phyloP scores from a whole-genome alignment of 2,888 invertebrate species.

The Dendrolimus houi region DNA sequence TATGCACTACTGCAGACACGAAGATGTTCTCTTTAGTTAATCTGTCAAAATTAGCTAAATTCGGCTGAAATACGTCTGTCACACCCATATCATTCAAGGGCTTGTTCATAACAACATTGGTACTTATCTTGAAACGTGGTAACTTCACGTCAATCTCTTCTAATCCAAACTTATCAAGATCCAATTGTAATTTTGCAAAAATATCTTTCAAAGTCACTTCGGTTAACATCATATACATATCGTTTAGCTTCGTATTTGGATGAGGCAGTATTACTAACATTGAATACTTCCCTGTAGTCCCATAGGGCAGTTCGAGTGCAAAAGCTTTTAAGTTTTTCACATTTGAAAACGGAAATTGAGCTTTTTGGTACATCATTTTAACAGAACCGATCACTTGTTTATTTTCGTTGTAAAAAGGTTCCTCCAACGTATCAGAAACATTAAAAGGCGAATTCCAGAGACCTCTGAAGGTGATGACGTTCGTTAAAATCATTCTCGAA shows the following conservation, averaged over 20 bases:
- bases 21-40: constrained; percentile 73
- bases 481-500: constrained; percentile 80
- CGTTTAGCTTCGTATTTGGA: constrained; percentile 58
- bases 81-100: constrained; percentile 80
- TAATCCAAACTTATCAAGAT: constrained; percentile 65
- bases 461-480: constrained; percentile 84
- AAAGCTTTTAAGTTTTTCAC: constrained; percentile 73
- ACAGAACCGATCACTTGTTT: constrained; percentile 72
- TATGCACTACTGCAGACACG: constrained; percentile 81
- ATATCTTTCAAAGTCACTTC: constrained; percentile 63
- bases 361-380: constrained; percentile 85
- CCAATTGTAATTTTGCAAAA: constrained; percentile 60
- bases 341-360: constrained; percentile 74
- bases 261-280: constrained; percentile 81
- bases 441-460: constrained; percentile 82
- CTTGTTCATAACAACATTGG: constrained; percentile 77
- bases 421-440: constrained; percentile 62
- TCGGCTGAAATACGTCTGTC: constrained; percentile 77
- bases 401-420: constrained; percentile 78
- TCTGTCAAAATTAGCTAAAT: constrained; percentile 71
- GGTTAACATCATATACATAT: constrained; percentile 72
- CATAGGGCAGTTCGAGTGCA: constrained; percentile 82
- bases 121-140: constrained; percentile 78
- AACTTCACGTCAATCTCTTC: constrained; percentile 79
- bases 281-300: constrained; percentile 67